These are phyloP conservation scores for Drosophila equinoxialis DNA, from an alignment of 1,140 invertebrate genomes.

Conservation along the genomic window DNA sequence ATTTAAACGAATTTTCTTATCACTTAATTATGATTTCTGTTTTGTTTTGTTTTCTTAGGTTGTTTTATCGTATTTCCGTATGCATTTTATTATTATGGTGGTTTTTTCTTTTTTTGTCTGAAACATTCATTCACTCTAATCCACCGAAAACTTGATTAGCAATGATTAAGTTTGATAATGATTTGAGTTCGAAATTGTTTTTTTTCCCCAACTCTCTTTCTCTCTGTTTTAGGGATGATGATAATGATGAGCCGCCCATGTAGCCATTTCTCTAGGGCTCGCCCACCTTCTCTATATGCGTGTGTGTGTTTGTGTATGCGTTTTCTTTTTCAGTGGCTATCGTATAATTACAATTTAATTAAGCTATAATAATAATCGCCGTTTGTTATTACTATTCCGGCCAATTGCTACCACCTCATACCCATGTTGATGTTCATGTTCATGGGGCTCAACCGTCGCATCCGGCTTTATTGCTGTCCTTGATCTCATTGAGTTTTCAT, in stretches of 20 bases:
- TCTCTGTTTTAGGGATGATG: too few relatives aligned
- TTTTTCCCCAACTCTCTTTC: too few relatives aligned
- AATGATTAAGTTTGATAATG: constrained; percentile 21
- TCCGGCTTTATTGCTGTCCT: constrained; percentile 21
- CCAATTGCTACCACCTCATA: constrained; percentile 9
- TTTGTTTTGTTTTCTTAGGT: constrained; percentile 35
- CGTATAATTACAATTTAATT: constrained; percentile 75
- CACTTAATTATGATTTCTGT: constrained; percentile 50
- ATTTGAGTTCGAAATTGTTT: constrained; percentile 37
- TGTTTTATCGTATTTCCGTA: constrained; percentile 36
- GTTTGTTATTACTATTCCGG: constrained; percentile 28
- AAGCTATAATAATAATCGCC: constrained; percentile 69
- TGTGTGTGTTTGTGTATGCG: constrained; percentile 13
- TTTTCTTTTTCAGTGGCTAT: constrained; percentile 42
- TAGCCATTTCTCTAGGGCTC: background rate
- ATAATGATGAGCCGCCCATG: background rate
- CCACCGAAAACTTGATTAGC: constrained; percentile 36
- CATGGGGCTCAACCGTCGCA: background rate
- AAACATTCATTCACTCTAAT: constrained; percentile 36
- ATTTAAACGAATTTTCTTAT: constrained; percentile 78
- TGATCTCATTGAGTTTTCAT: constrained; percentile 7
- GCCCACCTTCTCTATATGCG: background rate
- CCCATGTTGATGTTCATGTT: background rate
- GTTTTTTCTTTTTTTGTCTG: constrained; percentile 11
- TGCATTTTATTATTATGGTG: constrained; percentile 6